phyloP scores from a whole-genome alignment of 2,888 invertebrate species.

The Oxytorus armatus region DNA sequence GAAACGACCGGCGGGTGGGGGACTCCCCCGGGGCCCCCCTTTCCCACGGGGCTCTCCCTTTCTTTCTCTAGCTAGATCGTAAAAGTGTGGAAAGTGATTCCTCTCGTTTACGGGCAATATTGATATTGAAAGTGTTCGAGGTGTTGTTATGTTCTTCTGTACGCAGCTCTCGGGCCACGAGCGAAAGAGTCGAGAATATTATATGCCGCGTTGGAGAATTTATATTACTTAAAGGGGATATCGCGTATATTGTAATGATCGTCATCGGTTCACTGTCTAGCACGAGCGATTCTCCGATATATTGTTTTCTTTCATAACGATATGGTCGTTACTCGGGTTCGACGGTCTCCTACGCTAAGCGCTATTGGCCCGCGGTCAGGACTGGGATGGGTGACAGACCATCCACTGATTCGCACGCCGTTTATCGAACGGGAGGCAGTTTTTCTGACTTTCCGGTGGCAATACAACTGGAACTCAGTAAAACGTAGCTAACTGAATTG shows the following conservation, averaged over 20 bases:
- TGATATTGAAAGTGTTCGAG: slow-evolving; percentile 66
- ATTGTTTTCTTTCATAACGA: slow-evolving; percentile 2
- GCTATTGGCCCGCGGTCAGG: no score
- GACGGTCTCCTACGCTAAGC: no score
- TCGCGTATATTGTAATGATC: background rate
- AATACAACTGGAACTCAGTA: no score
- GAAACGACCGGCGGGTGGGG: no score
- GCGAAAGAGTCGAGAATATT: slow-evolving; percentile 35
- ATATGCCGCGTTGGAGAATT: slow-evolving; percentile 33
- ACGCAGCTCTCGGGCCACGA: slow-evolving; percentile 27
- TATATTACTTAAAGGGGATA: slow-evolving; percentile 42
- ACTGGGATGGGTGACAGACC: no score
- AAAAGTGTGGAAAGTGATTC: slow-evolving; percentile 67
- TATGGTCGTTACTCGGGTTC: no score
- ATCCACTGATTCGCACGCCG: no score
- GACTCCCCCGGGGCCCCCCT: no score
- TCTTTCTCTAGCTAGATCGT: slow-evolving; percentile 54
- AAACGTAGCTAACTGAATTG: no score
- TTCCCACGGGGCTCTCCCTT: slow-evolving; percentile 24
- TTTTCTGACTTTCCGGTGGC: no score
- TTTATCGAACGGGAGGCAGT: no score
- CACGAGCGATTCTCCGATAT: no score
- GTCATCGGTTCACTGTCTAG: background rate
- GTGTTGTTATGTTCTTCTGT: slow-evolving; percentile 57
- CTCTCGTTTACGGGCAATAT: slow-evolving; percentile 53